Evolutionary conservation across 2,113 vertebrate species (phyloP).

Genomic region (Podarcis muralis): DNA sequence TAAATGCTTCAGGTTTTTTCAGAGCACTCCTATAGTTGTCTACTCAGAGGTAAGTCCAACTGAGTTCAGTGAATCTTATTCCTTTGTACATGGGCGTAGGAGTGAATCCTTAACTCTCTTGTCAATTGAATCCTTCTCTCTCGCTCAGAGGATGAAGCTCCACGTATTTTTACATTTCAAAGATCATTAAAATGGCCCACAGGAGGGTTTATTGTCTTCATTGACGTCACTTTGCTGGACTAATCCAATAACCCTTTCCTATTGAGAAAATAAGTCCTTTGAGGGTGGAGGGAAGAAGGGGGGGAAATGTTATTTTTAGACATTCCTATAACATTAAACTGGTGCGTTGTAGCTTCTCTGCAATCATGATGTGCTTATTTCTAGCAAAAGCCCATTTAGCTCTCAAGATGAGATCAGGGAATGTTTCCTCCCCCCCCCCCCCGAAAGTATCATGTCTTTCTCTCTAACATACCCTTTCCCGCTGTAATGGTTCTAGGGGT

Average conservation of each 20-base stretch:
- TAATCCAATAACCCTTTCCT: slow-evolving; percentile 42
- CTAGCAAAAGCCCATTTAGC: not conserved
- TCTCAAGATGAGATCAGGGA: not conserved
- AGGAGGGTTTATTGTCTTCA: slow-evolving; percentile 11
- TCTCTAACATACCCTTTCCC: not conserved
- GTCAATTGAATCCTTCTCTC: not conserved
- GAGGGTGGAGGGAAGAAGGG: not conserved
- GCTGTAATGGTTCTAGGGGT: no score
- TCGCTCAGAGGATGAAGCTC: not conserved
- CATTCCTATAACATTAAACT: slow-evolving; percentile 17
- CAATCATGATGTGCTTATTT: slow-evolving; percentile 28
- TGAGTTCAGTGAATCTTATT: no score
- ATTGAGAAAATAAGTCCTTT: slow-evolving; percentile 36
- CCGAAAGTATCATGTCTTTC: not conserved
- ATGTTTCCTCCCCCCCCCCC: not conserved
- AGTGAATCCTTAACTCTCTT: not conserved
- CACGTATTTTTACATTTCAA: not conserved
- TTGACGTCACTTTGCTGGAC: slow-evolving; percentile 30
- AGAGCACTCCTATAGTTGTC: not conserved
- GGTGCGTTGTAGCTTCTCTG: not conserved
- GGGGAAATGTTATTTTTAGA: slow-evolving; percentile 26
- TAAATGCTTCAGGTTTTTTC: not conserved
- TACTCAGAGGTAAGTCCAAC: no score
- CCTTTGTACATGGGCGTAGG: no score
- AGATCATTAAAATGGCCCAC: slow-evolving; percentile 25